Evolutionary conservation across 1,140 invertebrate species (phyloP).

Genomic region (Lordiphosa collinella): DNA sequence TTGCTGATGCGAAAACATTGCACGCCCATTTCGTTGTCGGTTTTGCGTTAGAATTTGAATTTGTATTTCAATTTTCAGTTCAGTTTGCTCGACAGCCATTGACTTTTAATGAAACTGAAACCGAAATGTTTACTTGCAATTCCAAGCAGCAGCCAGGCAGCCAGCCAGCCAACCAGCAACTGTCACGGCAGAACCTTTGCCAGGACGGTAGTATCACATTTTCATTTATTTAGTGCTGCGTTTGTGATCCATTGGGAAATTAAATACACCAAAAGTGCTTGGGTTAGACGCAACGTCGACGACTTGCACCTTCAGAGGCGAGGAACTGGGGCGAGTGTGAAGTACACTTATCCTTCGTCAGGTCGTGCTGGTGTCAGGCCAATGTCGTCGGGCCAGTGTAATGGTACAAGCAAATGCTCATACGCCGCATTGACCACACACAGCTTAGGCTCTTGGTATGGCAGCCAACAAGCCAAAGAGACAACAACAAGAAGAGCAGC

Average conservation of each 20-base stretch:
- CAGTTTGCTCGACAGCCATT: constrained; percentile 9
- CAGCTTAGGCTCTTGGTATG: no score
- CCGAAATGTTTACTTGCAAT: constrained; percentile 8
- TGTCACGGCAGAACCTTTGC: constrained; percentile 3
- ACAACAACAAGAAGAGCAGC: no score
- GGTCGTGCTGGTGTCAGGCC: not conserved
- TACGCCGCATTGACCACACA: constrained; percentile 3
- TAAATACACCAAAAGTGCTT: constrained; percentile 15
- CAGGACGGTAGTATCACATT: constrained; percentile 7
- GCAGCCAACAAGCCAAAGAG: no score
- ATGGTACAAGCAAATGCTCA: not conserved
- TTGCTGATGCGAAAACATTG: not conserved
- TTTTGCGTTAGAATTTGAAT: constrained; percentile 4
- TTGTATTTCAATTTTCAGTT: constrained; percentile 6
- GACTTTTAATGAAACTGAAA: constrained; percentile 20
- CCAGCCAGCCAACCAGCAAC: no score
- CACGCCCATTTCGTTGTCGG: not conserved
- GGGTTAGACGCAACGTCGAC: constrained; percentile 1
- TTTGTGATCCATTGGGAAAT: constrained; percentile 16
- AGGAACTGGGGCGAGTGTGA: not conserved
- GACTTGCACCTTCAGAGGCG: constrained; percentile 3
- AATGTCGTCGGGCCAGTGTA: not conserved
- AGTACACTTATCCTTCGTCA: not conserved
- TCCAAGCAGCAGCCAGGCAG: not conserved
- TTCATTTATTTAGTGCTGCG: constrained; percentile 18